phyloP scores from a whole-genome alignment of 2,888 invertebrate genomes.

The Uropetala carovei region DNA sequence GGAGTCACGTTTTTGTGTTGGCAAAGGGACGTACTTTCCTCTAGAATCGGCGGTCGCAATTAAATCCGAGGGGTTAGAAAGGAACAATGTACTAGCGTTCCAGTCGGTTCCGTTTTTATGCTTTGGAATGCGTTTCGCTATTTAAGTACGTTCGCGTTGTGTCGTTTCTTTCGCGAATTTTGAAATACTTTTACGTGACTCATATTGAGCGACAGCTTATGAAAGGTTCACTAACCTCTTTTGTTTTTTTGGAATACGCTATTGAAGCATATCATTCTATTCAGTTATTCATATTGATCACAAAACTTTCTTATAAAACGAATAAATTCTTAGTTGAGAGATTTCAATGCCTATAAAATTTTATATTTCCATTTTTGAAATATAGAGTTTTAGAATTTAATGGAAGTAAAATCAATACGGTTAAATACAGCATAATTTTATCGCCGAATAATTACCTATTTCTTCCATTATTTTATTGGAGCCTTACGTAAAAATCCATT shows the following conservation, averaged over 20 bases:
- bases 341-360: too few relatives aligned
- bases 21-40: not conserved
- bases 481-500: too few relatives aligned
- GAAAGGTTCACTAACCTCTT: not conserved
- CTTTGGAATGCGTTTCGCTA: not conserved
- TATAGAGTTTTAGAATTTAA: too few relatives aligned
- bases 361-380: too few relatives aligned
- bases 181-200: slow-evolving; percentile 3
- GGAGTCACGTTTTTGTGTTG: slow-evolving; percentile 39
- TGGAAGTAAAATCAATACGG: too few relatives aligned
- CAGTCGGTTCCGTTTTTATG: not conserved
- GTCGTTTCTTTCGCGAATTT: not conserved
- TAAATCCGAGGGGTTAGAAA: not conserved
- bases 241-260: not conserved
- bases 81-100: not conserved
- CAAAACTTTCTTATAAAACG: too few relatives aligned
- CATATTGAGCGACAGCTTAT: not conserved
- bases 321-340: too few relatives aligned
- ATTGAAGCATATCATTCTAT: too few relatives aligned
- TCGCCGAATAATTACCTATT: too few relatives aligned
- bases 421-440: too few relatives aligned
- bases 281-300: too few relatives aligned
- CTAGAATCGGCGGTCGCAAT: not conserved
- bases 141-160: not conserved
- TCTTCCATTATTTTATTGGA: too few relatives aligned